Percentiles rank a stretch among this genome's conserved stretches.
Conservation (phyloP, 1,140 invertebrate genomes). For the Drosophila prosaltans region DNA sequence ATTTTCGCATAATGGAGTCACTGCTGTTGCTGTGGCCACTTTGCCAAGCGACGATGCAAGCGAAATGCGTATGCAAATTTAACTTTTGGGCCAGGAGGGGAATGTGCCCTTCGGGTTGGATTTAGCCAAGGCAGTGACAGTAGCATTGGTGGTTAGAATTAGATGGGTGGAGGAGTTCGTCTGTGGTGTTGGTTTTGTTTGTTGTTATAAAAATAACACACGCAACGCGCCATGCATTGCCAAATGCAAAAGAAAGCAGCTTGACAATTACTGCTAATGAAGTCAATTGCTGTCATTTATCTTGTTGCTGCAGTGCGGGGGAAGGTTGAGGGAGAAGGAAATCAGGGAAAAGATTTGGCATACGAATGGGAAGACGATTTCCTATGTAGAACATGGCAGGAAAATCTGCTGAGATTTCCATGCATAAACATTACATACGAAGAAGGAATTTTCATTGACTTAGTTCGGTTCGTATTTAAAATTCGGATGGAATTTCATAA, state of each 20-base stretch:
- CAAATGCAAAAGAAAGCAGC: constrained; percentile 28
- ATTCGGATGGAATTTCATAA: no score
- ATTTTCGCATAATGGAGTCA: constrained; percentile 63
- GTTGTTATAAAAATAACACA: constrained; percentile 62
- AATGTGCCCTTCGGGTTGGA: neutral
- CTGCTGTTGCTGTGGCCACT: constrained; percentile 33
- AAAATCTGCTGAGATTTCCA: constrained; percentile 38
- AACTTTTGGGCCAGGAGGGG: constrained; percentile 5
- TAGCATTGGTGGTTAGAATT: constrained; percentile 1
- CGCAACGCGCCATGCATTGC: constrained; percentile 39
- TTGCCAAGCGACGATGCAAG: constrained; percentile 57
- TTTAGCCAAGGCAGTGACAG: no score
- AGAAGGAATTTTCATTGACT: no score
- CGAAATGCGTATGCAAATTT: constrained; percentile 83
- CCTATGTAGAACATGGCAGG: constrained; percentile 24
- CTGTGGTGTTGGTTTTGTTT: constrained; percentile 48
- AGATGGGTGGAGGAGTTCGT: constrained; percentile 1
- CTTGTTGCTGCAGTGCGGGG: constrained; percentile 26
- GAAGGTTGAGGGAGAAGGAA: neutral
- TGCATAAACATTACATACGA: no score
- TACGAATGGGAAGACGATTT: constrained; percentile 10
- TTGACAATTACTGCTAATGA: constrained; percentile 79
- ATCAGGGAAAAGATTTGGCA: constrained; percentile 17
- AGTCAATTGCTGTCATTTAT: constrained; percentile 80
- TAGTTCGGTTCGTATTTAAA: no score